Evolutionary conservation across 2,797 vertebrate species (phyloP).

Genomic region (Enteromius unitaeniatus): DNA sequence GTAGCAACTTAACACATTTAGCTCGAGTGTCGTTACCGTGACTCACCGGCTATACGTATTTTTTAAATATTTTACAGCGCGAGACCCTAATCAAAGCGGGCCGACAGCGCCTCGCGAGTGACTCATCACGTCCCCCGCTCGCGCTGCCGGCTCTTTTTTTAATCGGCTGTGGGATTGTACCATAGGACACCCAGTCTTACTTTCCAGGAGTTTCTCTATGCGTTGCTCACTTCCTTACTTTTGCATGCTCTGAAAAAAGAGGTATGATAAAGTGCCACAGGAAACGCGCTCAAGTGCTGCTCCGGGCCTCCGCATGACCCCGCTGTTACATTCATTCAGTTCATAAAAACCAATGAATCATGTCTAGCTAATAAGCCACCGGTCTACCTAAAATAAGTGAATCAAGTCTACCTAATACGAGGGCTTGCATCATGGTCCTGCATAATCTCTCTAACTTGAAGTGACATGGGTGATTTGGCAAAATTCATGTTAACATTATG

Average conservation of each 20-base stretch:
- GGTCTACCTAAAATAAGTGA: neutral
- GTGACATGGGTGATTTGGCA: neutral
- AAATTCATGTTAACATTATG: neutral
- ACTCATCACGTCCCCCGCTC: conserved; percentile 57
- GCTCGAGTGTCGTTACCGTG: conserved; percentile 33
- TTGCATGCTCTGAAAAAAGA: neutral
- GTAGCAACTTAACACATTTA: neutral
- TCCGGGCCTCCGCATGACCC: neutral
- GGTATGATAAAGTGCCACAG: neutral
- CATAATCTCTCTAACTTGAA: neutral
- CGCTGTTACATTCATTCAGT: neutral
- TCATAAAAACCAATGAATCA: neutral
- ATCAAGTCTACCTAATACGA: neutral
- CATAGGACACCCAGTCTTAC: neutral
- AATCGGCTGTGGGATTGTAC: conserved; percentile 12
- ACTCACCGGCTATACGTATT: conserved; percentile 54
- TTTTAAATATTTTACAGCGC: conserved; percentile 42
- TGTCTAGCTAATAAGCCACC: neutral
- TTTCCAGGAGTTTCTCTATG: conserved; percentile 1
- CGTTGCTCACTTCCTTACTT: conserved; percentile 9
- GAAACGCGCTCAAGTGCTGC: conserved; percentile 7
- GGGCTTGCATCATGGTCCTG: neutral
- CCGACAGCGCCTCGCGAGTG: conserved; percentile 41
- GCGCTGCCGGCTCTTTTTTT: conserved; percentile 1
- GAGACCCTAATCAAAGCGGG: conserved; percentile 46